Evolutionary conservation across 2,797 vertebrate species (phyloP).

Genomic region (Tragopan temminckii): DNA sequence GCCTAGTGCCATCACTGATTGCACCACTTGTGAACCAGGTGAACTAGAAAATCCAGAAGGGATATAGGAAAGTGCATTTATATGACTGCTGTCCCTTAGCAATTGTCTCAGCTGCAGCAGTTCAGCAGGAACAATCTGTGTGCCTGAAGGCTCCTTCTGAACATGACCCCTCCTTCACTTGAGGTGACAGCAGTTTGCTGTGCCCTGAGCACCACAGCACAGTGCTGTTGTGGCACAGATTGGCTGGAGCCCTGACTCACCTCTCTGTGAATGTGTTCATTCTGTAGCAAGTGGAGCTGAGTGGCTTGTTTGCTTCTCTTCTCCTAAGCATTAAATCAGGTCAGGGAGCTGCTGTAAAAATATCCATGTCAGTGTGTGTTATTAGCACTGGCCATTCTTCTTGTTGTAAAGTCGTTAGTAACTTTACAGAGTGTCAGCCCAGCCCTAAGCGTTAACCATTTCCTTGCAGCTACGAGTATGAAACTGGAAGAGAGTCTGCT

Average conservation of each 20-base stretch:
- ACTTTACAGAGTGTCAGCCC: conserved; percentile 1
- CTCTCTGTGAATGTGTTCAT: background rate
- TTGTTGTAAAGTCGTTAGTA: background rate
- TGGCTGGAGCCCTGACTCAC: background rate
- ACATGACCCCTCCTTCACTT: background rate
- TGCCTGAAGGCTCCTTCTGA: background rate
- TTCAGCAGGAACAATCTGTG: background rate
- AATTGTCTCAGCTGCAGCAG: background rate
- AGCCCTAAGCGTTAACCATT: background rate
- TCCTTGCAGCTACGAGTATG: conserved; percentile 89
- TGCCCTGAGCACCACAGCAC: background rate
- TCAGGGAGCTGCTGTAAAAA: background rate
- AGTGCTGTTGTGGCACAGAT: background rate
- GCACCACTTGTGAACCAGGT: background rate
- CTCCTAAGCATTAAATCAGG: background rate
- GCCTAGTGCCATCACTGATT: background rate
- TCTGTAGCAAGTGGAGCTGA: background rate
- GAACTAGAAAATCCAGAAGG: background rate
- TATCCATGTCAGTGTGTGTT: background rate
- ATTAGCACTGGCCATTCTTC: background rate
- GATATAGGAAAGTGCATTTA: background rate
- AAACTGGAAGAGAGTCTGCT: conserved; percentile 92
- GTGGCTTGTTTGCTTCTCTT: background rate
- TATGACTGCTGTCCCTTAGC: background rate
- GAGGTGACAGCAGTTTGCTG: background rate